These are phyloP conservation scores for Epirrhoe tristata DNA, from an alignment of 2,888 invertebrate genomes.

Conservation along the genomic window DNA sequence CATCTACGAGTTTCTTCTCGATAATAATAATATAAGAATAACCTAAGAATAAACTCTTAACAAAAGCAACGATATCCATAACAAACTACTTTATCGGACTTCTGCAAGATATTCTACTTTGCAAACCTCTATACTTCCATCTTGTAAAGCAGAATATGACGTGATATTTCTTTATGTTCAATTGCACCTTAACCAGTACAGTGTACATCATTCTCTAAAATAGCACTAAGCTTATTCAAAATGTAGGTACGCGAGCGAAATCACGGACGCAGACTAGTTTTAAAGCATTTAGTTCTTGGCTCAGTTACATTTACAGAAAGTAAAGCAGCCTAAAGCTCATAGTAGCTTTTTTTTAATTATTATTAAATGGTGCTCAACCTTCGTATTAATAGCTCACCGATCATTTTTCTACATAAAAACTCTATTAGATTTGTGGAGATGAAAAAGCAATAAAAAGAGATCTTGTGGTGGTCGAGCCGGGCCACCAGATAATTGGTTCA, in stretches of 20 bases:
- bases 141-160: no score
- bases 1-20: background rate
- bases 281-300: no score
- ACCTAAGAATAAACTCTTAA: background rate
- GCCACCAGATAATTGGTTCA: slow-evolving; percentile 43
- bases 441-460: slow-evolving; percentile 36
- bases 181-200: no score
- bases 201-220: no score
- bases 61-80: background rate
- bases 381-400: background rate
- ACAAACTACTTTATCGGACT: background rate
- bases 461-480: slow-evolving; percentile 19
- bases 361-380: no score
- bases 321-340: background rate
- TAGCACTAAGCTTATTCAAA: background rate
- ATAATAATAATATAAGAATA: background rate
- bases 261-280: no score
- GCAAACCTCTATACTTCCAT: background rate
- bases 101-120: slow-evolving; percentile 6
- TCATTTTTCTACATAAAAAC: slow-evolving; percentile 15
- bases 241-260: no score
- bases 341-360: no score
- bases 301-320: no score
- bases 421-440: slow-evolving; percentile 18
- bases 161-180: no score